Conservation (phyloP, 2,797 vertebrate species). For the Lutjanus campechanus region DNA sequence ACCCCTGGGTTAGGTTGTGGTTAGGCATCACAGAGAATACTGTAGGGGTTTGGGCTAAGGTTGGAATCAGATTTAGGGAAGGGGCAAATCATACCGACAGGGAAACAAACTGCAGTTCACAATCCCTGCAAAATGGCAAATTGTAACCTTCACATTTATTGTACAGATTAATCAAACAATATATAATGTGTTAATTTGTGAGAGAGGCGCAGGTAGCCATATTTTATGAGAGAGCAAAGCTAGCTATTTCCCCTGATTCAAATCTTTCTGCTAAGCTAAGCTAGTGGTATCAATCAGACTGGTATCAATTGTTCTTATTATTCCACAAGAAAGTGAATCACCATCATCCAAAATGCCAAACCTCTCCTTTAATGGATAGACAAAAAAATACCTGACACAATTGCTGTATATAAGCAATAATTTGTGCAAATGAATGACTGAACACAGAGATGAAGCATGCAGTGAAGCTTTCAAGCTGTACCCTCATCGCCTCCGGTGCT, state of each 20-base stretch:
- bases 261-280: not conserved
- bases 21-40: not conserved
- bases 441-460: conserved; percentile 41
- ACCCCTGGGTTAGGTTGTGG: not conserved
- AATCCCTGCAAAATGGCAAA: no score
- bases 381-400: not conserved
- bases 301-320: not conserved
- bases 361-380: not conserved
- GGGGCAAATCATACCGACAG: no score
- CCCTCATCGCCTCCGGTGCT: conserved; percentile 37
- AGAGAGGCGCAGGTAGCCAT: not conserved
- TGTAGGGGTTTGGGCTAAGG: not conserved
- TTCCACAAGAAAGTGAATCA: not conserved
- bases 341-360: conserved; percentile 18
- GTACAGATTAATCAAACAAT: no score
- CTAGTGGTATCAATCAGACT: not conserved
- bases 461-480: conserved; percentile 47
- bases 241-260: not conserved
- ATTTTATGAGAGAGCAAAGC: not conserved
- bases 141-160: not conserved
- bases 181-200: not conserved
- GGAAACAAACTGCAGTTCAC: no score
- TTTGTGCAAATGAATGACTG: conserved; percentile 43
- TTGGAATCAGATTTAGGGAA: not conserved
- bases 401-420: conserved; percentile 21